A percentile compares a stretch with the other conserved stretches of the same genome.
phyloP scores from a whole-genome alignment of 2,797 vertebrate genomes.

The Notolabrus celidotus region DNA sequence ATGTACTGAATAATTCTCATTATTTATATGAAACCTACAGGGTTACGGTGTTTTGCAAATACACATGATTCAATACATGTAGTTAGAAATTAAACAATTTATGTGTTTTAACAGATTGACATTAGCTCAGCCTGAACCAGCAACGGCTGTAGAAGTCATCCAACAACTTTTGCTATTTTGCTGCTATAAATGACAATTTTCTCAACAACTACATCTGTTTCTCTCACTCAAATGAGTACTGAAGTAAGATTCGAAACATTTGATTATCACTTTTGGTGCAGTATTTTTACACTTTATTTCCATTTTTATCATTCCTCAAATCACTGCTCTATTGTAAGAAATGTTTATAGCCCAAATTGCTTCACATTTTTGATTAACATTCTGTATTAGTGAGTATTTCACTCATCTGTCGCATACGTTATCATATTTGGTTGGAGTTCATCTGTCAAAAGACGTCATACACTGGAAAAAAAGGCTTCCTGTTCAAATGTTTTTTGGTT shows the following conservation, averaged over 20 bases:
- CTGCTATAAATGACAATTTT: background rate
- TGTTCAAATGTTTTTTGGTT: constrained; percentile 58
- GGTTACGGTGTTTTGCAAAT: too few relatives aligned
- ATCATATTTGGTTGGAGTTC: constrained; percentile 22
- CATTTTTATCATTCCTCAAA: background rate
- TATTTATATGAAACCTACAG: too few relatives aligned
- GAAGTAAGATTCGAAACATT: background rate
- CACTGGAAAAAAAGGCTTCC: constrained; percentile 5
- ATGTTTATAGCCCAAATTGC: background rate
- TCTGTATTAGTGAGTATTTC: background rate
- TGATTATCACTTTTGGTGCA: background rate
- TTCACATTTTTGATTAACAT: background rate
- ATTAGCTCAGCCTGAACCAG: background rate
- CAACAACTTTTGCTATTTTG: background rate
- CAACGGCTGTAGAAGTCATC: background rate
- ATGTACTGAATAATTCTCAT: background rate
- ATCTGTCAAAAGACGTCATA: constrained; percentile 12
- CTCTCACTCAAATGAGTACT: background rate
- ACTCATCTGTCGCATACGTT: constrained; percentile 4
- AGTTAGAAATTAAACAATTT: background rate
- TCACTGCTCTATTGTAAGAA: background rate
- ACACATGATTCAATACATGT: constrained; percentile 5
- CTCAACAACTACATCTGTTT: background rate
- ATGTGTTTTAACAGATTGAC: background rate
- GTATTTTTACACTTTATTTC: background rate